Base-by-base conservation (phyloP, 2,888 invertebrate genomes). In the Eledone cirrhosa region DNA sequence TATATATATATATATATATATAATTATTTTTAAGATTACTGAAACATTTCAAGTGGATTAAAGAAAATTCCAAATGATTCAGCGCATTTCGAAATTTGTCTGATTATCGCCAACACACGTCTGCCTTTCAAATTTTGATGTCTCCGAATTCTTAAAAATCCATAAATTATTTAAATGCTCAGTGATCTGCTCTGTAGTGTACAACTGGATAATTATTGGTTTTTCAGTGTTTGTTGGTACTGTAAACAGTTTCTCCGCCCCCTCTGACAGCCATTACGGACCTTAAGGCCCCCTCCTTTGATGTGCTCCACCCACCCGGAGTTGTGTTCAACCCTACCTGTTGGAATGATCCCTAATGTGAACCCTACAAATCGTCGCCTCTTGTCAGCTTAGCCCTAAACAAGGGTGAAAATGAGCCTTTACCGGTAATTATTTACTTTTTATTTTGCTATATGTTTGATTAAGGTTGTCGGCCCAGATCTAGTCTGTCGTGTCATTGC, bases 101-200 rank as follows among this genome's bases (percentile, higher is more conserved):
- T 41, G 72, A 72, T 31, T 72, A 31, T 72, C 31, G 31, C 67
- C 31, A 29, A 65, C 29, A n/a, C 33, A 41, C 72, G 31, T 72
- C 33, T 31, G 31, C 41, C 72, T 72, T 41, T 72, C 72, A 72
- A 72, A 72, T 72, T 72, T 72, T 72, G 41, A 72, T 72, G 41
- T 72, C 41, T 72, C 41, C 72, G 72, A 72, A 72, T 72, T 72
- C 72, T 41, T 41, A 72, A 72, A 72, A 72, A 41, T 72, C 41
- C 72, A 72, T 72, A 72, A 72, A 41, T 72, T 72, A 72, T 72
- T 72, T 72, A 72, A 72, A 72, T 72, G 72, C 72, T 41, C 41
- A 11, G 41, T 41, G 41, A 41, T 41, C 41, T 41, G 41, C 41
- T 72, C 72, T 31, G 72, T 72, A 31, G 72, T 72, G n/a, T 72